A percentile compares a stretch with the other conserved stretches of the same genome.
Conservation (phyloP, 2,113 vertebrate genomes). For the Gopherus flavomarginatus region DNA sequence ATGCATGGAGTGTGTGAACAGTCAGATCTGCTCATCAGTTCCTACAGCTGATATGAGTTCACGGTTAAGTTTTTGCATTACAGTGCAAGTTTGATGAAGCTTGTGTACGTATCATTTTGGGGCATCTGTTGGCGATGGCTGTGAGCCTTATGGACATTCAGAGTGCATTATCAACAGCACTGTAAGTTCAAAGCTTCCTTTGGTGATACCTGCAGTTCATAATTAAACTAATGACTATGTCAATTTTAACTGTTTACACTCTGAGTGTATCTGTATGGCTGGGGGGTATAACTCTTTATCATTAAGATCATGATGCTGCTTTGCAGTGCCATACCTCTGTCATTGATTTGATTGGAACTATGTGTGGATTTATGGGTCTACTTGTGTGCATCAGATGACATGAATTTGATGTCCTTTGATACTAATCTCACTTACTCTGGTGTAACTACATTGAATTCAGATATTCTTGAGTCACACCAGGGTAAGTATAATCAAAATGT, state of each 20-base stretch:
- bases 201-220: not conserved
- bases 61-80: not conserved
- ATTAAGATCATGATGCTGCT: not conserved
- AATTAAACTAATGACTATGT: not conserved
- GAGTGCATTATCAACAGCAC: not conserved
- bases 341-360: not conserved
- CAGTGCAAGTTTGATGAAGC: not conserved
- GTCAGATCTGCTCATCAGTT: constrained; percentile 51
- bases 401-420: not conserved
- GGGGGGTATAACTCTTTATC: fast-evolving
- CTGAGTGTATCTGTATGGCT: not conserved
- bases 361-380: not conserved
- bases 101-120: constrained; percentile 9
- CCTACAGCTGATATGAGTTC: not conserved
- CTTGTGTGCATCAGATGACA: not conserved
- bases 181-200: not conserved
- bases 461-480: not conserved
- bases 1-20: constrained; percentile 29
- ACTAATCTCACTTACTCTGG: not conserved
- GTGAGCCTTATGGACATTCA: not conserved
- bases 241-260: not conserved
- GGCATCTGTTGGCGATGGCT: not conserved
- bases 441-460: not conserved
- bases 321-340: fast-evolving
- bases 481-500: not conserved